Evolutionary conservation across 1,140 invertebrate species (phyloP), one percentile per base, ranked within the genome.

Genomic region (Varroa destructor): DNA sequence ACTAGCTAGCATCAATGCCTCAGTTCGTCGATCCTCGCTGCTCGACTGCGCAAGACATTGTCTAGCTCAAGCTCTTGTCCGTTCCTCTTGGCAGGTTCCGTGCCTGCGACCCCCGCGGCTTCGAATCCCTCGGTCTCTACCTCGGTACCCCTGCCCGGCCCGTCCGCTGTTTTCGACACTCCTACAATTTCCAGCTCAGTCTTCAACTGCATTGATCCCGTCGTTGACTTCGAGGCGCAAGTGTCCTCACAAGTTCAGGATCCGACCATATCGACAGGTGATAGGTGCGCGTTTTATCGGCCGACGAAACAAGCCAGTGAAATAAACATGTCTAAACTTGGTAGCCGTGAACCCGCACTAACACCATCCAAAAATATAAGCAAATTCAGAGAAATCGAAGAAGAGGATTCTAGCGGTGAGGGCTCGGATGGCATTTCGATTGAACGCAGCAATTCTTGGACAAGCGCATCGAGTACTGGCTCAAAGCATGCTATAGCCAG

Each of bases 251-350:
- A 51, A 8, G 46, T 51, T 8, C 46, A 51, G 61, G 61, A 40
- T 8, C 57, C 40, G 12, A 37, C 37, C 40, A 3, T 40, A 40
- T 40, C 61, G 14, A 36, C 57, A 36, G 61, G 12, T 8, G 61
- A 67, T 14, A 46, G 46, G 37, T 43, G 40, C 61, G 1, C 61
- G 36, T 46, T 43, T 37, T 67, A 67, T 46, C 61, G 61, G 14
- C 61, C 61, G 12, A 67, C 61, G 1, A 67, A 67, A 46, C 61
- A 67, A 67, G 40, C 40, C 61, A 67, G 61, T 8, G 61, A 67
- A 46, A 40, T 67, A 40, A 67, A 67, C 61, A 67, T 67, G 61
- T 67, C 61, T 14, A 67, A 67, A 67, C 61, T 67, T 46, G 61
- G 61, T 46, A 67, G 61, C 37, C 61, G 61, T 5, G 61, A 67